Evolutionary conservation across 2,888 invertebrate genomes (phyloP), one percentile per base, ranked within the genome.

Genomic region (Drosophila testacea): DNA sequence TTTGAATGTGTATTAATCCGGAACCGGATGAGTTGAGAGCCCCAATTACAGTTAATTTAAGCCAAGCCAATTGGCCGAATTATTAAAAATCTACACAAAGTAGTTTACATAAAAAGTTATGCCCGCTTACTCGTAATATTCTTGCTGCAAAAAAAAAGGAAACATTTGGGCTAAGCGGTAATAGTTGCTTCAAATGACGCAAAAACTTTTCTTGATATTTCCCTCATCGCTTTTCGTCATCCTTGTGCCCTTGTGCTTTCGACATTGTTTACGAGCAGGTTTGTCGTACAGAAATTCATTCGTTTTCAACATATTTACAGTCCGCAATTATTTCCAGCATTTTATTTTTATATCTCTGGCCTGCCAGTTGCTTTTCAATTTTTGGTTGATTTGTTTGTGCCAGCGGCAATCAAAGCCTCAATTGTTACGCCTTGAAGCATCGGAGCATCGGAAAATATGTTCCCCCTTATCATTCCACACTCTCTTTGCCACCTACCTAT

Each of bases 291-390:
- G 36, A 47, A 55, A 56, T 56, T 60, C 61, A 56, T 71, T 71
- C 47, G 66, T 50, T 65, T 51, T n/a, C 50, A 79, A 69, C 69
- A 64, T 83, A 69, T 82, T 79, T 70, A 68, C 59, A 68, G 60
- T 5, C 63, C 81, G 66, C 78, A 84, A 83, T 83, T 83, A 83
- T 77, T 83, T 88, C 62, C 83, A 80, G 78, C 70, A 83, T 76
- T 88, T 86, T 78, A 76, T 69, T 86, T 80, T 74, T 73, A 78
- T 66, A 27, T 46, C 56, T 55, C 46, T 47, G 54, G 42, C 9
- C 42, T 13, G 41, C 6, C 51, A 39, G 6, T 84, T 80, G 83
- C 41, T 69, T 65, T 73, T 77, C 66, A 68, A 87, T 69, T 70
- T 75, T 63, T 65, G 60, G 54, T 68, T 77, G 73, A 80, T 86